phyloP scores from a whole-genome alignment of 1,140 invertebrate genomes.

The Anadara kagoshimensis region DNA sequence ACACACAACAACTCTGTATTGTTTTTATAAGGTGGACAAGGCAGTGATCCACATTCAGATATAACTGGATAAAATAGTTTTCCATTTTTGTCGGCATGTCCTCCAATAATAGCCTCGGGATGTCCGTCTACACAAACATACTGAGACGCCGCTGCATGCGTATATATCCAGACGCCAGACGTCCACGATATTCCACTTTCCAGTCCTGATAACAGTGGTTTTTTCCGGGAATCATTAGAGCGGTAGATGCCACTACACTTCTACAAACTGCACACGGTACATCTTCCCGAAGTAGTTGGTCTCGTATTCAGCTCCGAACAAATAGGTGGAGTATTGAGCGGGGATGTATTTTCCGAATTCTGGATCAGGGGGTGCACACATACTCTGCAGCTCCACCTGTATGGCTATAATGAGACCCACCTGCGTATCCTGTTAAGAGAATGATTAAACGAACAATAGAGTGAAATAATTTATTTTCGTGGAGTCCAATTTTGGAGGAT shows the following conservation, averaged over 20 bases:
- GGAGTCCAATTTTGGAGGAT: too few species aligned
- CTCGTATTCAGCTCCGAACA: conserved; percentile 4
- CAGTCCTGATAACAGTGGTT: conserved; percentile 17
- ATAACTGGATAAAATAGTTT: conserved; percentile 42
- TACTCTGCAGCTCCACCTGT: conserved; percentile 9
- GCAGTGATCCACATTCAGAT: conserved; percentile 37
- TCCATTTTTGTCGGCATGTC: conserved; percentile 30
- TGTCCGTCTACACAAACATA: conserved; percentile 50
- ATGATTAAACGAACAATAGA: too few species aligned
- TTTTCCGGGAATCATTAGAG: conserved; percentile 33
- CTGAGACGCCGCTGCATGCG: conserved; percentile 8
- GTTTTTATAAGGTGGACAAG: conserved; percentile 46
- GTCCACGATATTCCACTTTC: conserved; percentile 18
- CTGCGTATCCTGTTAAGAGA: background rate
- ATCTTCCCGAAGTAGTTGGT: conserved; percentile 18
- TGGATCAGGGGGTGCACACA: conserved; percentile 27
- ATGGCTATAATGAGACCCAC: background rate
- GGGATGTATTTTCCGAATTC: background rate
- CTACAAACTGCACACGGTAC: conserved; percentile 29
- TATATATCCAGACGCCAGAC: conserved; percentile 13
- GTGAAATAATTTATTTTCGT: too few species aligned
- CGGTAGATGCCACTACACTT: background rate
- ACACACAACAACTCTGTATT: conserved; percentile 44
- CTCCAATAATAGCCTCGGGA: conserved; percentile 30
- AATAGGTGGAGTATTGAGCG: too few species aligned